Conservation (phyloP, 1,140 invertebrate genomes). For the Papilio dardanus region DNA sequence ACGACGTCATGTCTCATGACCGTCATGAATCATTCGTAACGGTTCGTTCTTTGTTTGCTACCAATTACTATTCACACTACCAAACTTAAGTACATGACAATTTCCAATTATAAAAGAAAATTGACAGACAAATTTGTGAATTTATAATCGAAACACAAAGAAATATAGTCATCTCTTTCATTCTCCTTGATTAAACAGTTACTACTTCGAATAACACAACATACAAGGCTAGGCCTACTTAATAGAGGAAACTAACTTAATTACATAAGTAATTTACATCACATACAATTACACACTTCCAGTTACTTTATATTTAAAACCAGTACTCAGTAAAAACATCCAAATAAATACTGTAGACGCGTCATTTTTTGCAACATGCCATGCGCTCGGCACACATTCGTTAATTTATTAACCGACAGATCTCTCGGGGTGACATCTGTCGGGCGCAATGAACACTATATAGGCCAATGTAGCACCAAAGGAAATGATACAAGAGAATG, state of each 20-base stretch:
- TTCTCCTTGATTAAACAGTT: too few relatives aligned
- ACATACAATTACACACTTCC: too few relatives aligned
- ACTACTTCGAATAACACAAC: too few relatives aligned
- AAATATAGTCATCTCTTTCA: too few relatives aligned
- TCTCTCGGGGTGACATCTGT: neutral
- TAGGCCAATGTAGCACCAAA: neutral
- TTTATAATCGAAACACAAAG: too few relatives aligned
- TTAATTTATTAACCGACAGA: constrained; percentile 8
- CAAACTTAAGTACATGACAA: neutral
- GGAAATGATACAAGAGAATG: neutral
- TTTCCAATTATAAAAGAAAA: too few relatives aligned
- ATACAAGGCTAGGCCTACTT: too few relatives aligned
- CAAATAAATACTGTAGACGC: neutral
- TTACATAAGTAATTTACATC: too few relatives aligned
- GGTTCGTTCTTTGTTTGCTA: neutral
- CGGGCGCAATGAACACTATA: constrained; percentile 5
- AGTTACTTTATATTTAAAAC: too few relatives aligned
- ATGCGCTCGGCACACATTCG: neutral
- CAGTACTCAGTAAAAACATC: neutral
- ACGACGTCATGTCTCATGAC: neutral
- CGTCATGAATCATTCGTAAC: constrained; percentile 21
- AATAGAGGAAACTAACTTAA: too few relatives aligned
- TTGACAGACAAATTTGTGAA: too few relatives aligned
- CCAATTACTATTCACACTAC: neutral
- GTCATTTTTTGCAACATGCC: neutral